Evolutionary conservation across 2,888 invertebrate species (phyloP).

Genomic region (Spilarctia lutea): DNA sequence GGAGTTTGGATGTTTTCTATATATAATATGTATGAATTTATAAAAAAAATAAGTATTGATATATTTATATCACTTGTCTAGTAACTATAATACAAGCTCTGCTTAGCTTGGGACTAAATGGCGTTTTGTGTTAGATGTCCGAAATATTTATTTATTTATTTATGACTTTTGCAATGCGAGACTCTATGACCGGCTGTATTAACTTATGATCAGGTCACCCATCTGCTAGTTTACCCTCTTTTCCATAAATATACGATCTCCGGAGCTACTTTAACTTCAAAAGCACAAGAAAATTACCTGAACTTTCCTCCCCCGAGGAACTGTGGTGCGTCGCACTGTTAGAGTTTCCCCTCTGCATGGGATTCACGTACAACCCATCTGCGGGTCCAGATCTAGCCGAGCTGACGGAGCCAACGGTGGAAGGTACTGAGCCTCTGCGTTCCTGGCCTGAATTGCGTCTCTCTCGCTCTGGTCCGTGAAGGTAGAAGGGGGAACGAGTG

Average conservation of each 20-base stretch:
- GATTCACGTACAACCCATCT: slow-evolving; percentile 94
- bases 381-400: slow-evolving; percentile 85
- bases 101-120: no score
- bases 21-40: no score
- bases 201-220: no score
- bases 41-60: no score
- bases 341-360: slow-evolving; percentile 87
- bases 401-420: slow-evolving; percentile 76
- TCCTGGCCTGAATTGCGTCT: slow-evolving; percentile 68
- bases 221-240: no score
- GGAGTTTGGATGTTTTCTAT: no score
- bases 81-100: no score
- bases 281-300: slow-evolving; percentile 61
- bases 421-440: slow-evolving; percentile 75
- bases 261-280: not conserved
- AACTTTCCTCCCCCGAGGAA: slow-evolving; percentile 81
- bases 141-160: no score
- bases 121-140: no score
- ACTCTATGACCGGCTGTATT: no score
- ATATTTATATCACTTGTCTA: no score
- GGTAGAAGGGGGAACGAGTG: slow-evolving; percentile 89
- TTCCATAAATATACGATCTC: not conserved
- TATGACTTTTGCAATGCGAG: no score
- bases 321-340: slow-evolving; percentile 71
- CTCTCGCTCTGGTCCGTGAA: slow-evolving; percentile 89